Percentiles rank a stretch among this genome's conserved stretches.
Conservation (phyloP, 2,113 vertebrate species). For the Galemys pyrenaicus region DNA sequence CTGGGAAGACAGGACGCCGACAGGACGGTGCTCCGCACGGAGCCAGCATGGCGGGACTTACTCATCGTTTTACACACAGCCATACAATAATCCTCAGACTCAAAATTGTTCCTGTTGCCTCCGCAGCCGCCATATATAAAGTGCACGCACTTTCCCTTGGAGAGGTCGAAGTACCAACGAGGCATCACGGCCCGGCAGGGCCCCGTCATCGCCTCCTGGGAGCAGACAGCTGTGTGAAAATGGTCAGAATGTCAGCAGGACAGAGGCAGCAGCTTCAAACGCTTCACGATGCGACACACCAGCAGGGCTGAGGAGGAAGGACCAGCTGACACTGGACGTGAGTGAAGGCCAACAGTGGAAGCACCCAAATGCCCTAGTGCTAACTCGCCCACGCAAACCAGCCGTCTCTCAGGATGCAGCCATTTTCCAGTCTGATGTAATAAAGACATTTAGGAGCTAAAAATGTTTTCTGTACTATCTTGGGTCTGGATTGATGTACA, state of each 20-base stretch:
- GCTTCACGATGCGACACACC: conserved; percentile 3
- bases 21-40: conserved; percentile 81
- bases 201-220: conserved; percentile 96
- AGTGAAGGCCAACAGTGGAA: not conserved
- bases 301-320: not conserved
- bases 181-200: conserved; percentile 96
- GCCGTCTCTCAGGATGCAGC: not conserved
- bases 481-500: not conserved
- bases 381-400: not conserved
- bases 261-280: conserved; percentile 66
- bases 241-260: conserved; percentile 84
- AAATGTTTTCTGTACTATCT: not conserved
- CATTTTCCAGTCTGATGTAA: not conserved
- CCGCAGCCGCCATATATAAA: conserved; percentile 98
- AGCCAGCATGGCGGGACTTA: conserved; percentile 89
- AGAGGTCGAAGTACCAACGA: conserved; percentile 96
- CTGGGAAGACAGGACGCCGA: conserved; percentile 81
- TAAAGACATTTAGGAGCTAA: not conserved
- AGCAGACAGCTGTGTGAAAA: conserved; percentile 95
- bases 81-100: conserved; percentile 99
- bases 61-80: conserved; percentile 96
- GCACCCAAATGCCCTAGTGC: accelerated
- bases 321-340: not conserved
- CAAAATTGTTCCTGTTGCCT: conserved; percentile 99
- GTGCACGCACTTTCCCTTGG: conserved; percentile 93